Evolutionary conservation across 2,888 invertebrate species (phyloP).

Genomic region (Microplitis manilae): DNA sequence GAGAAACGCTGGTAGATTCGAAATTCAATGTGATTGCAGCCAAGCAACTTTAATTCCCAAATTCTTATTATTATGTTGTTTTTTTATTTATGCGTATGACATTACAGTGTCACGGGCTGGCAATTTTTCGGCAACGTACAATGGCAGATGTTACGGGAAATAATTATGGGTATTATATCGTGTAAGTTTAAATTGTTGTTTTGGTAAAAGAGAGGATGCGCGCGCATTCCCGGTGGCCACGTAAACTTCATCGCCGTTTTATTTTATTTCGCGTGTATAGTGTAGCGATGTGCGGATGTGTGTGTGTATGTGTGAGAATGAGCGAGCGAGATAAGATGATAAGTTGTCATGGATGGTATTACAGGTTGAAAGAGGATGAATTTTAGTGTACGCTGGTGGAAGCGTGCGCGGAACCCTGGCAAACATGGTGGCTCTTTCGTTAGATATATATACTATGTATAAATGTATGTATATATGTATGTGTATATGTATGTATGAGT

Average conservation of each 20-base stretch:
- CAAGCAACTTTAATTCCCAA: no score
- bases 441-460: not conserved
- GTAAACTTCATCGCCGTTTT: not conserved
- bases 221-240: not conserved
- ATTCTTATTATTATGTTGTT: no score
- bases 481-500: conserved; percentile 23
- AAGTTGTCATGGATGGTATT: not conserved
- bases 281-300: not conserved
- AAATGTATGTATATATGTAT: conserved; percentile 8
- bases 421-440: conserved; percentile 18
- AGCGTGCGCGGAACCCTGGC: conserved; percentile 12
- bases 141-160: conserved; percentile 1
- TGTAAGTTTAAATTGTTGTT: not conserved
- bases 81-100: not conserved
- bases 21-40: not conserved
- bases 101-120: not conserved
- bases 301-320: not conserved
- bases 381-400: not conserved
- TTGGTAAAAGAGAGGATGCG: not conserved
- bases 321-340: not conserved
- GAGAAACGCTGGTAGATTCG: not conserved
- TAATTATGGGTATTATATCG: not conserved
- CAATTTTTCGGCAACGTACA: not conserved
- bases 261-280: not conserved
- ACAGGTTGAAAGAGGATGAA: not conserved